Evolutionary conservation across 2,797 vertebrate species (phyloP), one percentile per base, ranked within the genome.

Genomic region (Halcyon smyrnensis): DNA sequence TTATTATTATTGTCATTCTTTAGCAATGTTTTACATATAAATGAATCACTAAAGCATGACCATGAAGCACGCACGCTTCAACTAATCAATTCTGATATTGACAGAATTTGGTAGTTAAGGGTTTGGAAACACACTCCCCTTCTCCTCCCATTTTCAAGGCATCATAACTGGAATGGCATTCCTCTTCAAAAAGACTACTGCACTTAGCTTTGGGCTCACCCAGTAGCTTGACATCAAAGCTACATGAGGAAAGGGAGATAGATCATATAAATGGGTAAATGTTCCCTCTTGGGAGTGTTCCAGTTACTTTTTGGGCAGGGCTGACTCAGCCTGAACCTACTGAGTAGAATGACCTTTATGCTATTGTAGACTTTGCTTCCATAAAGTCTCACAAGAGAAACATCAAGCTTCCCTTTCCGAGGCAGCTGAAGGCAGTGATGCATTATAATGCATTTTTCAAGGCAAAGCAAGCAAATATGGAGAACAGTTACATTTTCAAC

Each of bases 61-160:
- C 6, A 11, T 28, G 12, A 41, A 71, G 6, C 24, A 39, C 12
- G 51, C 16, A 34, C 1, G 5, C 60, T 85, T 73, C 8, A 21
- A 54, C 34, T 87, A 87, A 75, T 65, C 36, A 45, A 9, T 34
- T 65, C 8, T 48, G 41, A n/a, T 69, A 91, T 17, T 71, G 59
- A 63, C 45, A 64, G 37, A 45, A 9, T 45, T 76, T 28, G 4
- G 9, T 48, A 83, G 5, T 2, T 51, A 30, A 56, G 19, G 14
- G 16, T 43, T 84, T 87, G 30, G 41, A 68, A 89, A 84, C 9
- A 63, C 2, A 6, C 2, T 63, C 5, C 0, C 0, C 0, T 3
- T 39, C 9, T 48, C 36, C 11, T 10, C 5, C 3, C 5, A 27
- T 48, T 80, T 76, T 70, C 8, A 2, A 74, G 13, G 5, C 6